Percentiles rank a stretch among this genome's conserved stretches.
These are phyloP conservation scores for Chrysogorgia sp. DNA, from an alignment of 92 coral and sea anemone species.

Conservation along the genomic window DNA sequence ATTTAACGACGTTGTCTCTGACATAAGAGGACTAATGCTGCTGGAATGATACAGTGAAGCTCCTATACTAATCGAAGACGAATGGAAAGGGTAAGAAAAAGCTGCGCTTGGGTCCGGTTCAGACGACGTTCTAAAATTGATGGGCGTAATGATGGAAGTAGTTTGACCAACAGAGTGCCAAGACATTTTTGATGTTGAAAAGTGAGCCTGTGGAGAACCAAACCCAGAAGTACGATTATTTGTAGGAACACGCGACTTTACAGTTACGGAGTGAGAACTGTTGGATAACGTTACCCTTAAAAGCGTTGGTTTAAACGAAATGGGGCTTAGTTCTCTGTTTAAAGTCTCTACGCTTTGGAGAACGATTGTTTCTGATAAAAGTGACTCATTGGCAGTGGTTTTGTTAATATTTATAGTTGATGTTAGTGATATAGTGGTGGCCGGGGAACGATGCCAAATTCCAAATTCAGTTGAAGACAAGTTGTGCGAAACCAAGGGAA, in stretches of 20 bases:
- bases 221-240: neutral
- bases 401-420: too few relatives aligned
- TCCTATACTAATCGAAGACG: neutral
- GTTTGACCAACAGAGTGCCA: neutral
- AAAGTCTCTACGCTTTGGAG: too few relatives aligned
- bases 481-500: too few relatives aligned
- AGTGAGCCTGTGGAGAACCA: neutral
- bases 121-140: neutral
- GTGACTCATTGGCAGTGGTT: too few relatives aligned
- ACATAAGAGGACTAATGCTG: neutral
- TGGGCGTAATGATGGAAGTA: neutral
- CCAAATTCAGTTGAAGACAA: too few relatives aligned
- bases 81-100: neutral
- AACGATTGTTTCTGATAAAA: too few relatives aligned
- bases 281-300: too few relatives aligned
- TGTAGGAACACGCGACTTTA: neutral
- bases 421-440: too few relatives aligned
- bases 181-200: neutral
- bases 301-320: too few relatives aligned
- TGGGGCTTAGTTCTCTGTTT: too few relatives aligned
- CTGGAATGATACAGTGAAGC: neutral
- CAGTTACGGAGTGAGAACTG: too few relatives aligned
- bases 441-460: too few relatives aligned
- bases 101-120: neutral
- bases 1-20: neutral